Percentiles rank a stretch among this genome's conserved stretches.
These are phyloP conservation scores for Eudorcas thomsonii DNA, from an alignment of 2,113 vertebrate genomes.

Conservation along the genomic window DNA sequence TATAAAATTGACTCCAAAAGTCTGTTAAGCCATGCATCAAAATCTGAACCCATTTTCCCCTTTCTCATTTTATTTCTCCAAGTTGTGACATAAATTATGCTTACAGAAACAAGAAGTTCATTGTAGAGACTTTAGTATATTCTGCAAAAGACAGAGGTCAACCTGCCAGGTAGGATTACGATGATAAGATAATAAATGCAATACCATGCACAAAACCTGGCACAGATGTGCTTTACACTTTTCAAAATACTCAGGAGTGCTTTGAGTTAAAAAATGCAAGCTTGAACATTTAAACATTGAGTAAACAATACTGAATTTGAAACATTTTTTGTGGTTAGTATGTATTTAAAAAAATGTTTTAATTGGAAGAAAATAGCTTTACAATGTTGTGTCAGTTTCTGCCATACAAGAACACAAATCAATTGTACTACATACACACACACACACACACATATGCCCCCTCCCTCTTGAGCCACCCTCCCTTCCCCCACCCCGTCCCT, in stretches of 20 bases:
- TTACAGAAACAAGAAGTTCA: background rate
- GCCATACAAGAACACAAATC: background rate
- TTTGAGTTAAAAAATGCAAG: background rate
- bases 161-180: too few relatives aligned
- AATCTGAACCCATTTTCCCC: background rate
- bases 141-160: background rate
- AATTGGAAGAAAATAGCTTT: background rate
- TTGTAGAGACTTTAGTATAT: background rate
- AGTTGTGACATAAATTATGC: background rate
- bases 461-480: background rate
- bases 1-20: background rate
- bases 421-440: background rate
- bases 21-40: background rate
- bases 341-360: background rate
- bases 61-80: background rate
- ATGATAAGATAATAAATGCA: background rate
- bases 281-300: background rate
- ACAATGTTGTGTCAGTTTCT: background rate
- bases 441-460: background rate
- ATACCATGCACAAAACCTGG: fast-evolving
- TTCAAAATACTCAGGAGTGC: background rate
- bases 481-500: background rate
- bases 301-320: background rate
- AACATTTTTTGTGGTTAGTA: background rate
- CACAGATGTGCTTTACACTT: fast-evolving